A percentile compares a stretch with the other conserved stretches of the same genome.
These are phyloP conservation scores for Phoebastria nigripes DNA, from an alignment of 2,797 vertebrate species.

Conservation along the genomic window DNA sequence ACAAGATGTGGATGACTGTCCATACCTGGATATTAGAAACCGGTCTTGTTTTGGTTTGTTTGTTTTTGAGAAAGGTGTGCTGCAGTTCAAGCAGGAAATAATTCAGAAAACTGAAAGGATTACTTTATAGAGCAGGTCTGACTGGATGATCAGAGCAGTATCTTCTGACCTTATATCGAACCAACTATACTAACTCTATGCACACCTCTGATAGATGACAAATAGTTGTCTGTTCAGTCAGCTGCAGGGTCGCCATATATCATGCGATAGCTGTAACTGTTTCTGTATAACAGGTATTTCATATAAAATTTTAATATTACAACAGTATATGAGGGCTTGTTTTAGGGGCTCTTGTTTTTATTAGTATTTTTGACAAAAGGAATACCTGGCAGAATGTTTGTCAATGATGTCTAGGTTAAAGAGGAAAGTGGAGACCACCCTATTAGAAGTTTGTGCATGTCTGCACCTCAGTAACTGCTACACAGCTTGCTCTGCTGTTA, in stretches of 20 bases:
- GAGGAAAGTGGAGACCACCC: background rate
- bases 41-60: background rate
- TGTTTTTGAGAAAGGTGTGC: background rate
- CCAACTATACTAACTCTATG: background rate
- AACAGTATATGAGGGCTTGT: background rate
- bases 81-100: background rate
- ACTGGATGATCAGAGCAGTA: background rate
- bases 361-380: background rate
- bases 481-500: background rate
- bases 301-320: background rate
- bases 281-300: background rate
- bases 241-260: background rate
- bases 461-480: background rate
- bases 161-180: background rate
- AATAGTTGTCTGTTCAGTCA: background rate
- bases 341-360: background rate
- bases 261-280: background rate
- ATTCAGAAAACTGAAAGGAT: background rate
- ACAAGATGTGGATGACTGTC: background rate
- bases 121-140: background rate
- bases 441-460: background rate
- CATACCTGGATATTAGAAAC: background rate
- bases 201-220: fast-evolving
- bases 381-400: background rate
- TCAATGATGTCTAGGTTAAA: background rate